These are phyloP conservation scores for Noturus placidus DNA, from an alignment of 2,113 vertebrate species.

Conservation along the genomic window DNA sequence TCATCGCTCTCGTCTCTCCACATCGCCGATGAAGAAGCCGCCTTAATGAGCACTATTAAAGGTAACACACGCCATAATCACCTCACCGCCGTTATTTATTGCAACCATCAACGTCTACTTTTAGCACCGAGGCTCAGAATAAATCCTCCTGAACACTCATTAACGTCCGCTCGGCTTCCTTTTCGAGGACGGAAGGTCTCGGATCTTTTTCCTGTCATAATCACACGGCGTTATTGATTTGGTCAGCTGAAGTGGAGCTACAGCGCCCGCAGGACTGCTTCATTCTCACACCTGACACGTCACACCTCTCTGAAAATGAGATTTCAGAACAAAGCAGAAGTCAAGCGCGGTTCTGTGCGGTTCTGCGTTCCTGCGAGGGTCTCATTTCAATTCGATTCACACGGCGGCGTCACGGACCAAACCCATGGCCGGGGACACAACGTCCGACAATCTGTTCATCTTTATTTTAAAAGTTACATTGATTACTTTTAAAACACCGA, in stretches of 20 bases:
- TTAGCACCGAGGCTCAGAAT: conserved; percentile 56
- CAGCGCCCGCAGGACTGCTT: conserved; percentile 34
- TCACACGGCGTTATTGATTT: conserved; percentile 43
- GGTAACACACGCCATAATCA: conserved; percentile 65
- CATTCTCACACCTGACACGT: conserved; percentile 40
- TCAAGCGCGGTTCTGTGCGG: conserved; percentile 4
- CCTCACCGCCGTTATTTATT: conserved; percentile 67
- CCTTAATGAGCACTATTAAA: conserved; percentile 71
- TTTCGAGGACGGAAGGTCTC: conserved; percentile 48
- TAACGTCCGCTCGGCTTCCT: conserved; percentile 58
- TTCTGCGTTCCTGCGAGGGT: neutral
- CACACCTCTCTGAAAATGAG: conserved; percentile 32
- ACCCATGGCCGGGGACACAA: neutral
- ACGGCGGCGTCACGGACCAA: neutral
- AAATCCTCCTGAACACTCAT: conserved; percentile 54
- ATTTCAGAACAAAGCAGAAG: conserved; percentile 35
- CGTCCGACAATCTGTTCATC: neutral
- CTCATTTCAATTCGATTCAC: conserved; percentile 27
- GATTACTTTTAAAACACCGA: neutral
- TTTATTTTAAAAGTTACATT: neutral
- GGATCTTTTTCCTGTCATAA: conserved; percentile 43
- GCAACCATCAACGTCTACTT: conserved; percentile 66
- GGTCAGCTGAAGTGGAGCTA: conserved; percentile 42
- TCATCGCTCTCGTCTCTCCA: neutral
- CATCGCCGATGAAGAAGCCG: conserved; percentile 55